Evolutionary conservation across 2,113 vertebrate species (phyloP).

Genomic region (Mirza zaza): DNA sequence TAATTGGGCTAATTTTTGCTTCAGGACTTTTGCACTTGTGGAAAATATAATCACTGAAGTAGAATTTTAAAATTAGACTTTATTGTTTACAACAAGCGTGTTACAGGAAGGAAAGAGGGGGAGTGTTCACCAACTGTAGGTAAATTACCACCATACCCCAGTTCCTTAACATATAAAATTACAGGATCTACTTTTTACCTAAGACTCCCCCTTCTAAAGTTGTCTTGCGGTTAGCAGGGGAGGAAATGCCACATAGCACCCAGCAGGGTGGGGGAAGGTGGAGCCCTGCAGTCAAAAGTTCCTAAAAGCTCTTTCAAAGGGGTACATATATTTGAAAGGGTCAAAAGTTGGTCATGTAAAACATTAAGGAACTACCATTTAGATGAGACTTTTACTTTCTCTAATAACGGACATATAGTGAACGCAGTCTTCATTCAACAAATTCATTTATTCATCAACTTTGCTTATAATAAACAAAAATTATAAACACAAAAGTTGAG

Average conservation of each 20-base stretch:
- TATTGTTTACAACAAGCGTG: slow-evolving; percentile 29
- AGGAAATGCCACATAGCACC: neutral
- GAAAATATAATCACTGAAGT: slow-evolving; percentile 54
- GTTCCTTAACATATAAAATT: slow-evolving; percentile 23
- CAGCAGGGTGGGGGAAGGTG: neutral
- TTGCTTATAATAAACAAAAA: neutral
- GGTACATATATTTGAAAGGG: neutral
- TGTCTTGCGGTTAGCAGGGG: slow-evolving; percentile 45
- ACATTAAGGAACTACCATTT: neutral
- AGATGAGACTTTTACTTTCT: neutral
- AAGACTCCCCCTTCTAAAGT: neutral
- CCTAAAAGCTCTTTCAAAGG: neutral
- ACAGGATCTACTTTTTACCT: slow-evolving; percentile 19
- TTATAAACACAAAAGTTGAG: neutral
- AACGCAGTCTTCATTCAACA: neutral
- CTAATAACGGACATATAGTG: neutral
- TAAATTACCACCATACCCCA: slow-evolving; percentile 9
- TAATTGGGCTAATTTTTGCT: neutral
- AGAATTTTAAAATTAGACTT: slow-evolving; percentile 60
- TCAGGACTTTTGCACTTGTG: slow-evolving; percentile 28
- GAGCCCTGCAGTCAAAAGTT: neutral
- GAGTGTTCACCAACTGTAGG: neutral
- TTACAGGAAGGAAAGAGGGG: slow-evolving; percentile 66
- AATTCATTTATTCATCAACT: neutral
- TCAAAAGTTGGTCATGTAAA: neutral